A percentile compares a stretch with the other conserved stretches of the same genome.
Evolutionary conservation across 2,797 vertebrate species (phyloP).

Genomic region (Lacerta viridis): DNA sequence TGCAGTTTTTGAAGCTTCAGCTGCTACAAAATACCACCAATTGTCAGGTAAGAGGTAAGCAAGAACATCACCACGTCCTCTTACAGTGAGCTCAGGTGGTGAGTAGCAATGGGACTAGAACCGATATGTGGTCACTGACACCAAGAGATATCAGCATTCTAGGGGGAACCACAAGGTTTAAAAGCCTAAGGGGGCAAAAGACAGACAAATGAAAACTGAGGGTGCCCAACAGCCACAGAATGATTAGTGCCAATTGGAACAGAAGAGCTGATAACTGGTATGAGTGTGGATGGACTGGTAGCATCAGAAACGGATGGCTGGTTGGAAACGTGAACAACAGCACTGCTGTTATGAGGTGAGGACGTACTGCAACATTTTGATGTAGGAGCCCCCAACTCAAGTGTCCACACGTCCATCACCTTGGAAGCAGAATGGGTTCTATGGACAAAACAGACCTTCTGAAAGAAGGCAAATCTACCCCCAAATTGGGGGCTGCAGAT

Average conservation of each 20-base stretch:
- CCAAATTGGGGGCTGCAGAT: too few relatives aligned
- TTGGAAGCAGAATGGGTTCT: background rate
- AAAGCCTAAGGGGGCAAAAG: background rate
- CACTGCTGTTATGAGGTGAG: background rate
- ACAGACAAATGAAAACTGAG: background rate
- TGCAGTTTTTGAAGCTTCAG: background rate
- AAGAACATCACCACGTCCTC: background rate
- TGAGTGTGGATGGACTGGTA: too few relatives aligned
- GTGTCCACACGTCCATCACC: background rate
- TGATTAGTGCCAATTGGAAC: too few relatives aligned
- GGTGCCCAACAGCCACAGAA: background rate
- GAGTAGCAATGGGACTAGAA: too few relatives aligned
- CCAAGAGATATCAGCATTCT: background rate
- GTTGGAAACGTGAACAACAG: background rate
- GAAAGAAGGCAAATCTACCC: background rate
- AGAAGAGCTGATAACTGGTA: background rate
- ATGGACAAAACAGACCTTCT: background rate
- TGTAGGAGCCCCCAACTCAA: too few relatives aligned
- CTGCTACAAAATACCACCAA: background rate
- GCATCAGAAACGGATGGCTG: too few relatives aligned
- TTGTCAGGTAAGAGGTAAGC: too few relatives aligned
- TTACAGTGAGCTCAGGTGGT: too few relatives aligned
- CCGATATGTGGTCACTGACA: background rate
- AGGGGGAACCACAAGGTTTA: background rate
- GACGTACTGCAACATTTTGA: background rate